phyloP scores from a whole-genome alignment of 2,797 vertebrate genomes.

The Cottoperca gobio region DNA sequence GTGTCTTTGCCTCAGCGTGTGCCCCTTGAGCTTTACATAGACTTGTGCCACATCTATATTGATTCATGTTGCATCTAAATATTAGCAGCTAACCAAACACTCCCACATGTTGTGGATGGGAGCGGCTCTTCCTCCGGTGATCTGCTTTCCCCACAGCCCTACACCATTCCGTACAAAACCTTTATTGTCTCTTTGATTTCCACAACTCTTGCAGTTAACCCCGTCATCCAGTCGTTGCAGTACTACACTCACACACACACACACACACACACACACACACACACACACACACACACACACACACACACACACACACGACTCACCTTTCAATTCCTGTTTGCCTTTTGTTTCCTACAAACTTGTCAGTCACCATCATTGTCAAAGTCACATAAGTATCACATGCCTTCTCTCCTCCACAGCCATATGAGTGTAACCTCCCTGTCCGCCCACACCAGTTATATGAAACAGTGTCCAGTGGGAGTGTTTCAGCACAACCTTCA shows the following conservation, averaged over 20 bases:
- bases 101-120: not conserved
- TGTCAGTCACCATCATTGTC: conserved; percentile 36
- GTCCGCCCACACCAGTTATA: conserved; percentile 9
- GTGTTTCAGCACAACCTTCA: conserved; percentile 5
- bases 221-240: not conserved
- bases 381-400: conserved; percentile 39
- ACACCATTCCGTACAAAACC: not conserved
- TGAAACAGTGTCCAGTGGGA: conserved; percentile 14
- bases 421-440: not conserved
- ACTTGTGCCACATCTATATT: not conserved
- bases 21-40: not conserved
- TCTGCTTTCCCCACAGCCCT: not conserved
- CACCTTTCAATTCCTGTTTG: conserved; percentile 15
- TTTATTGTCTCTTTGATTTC: not conserved
- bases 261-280: too few relatives aligned
- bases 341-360: conserved; percentile 28
- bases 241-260: too few relatives aligned
- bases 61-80: not conserved
- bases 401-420: conserved; percentile 7
- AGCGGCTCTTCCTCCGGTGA: not conserved
- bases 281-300: too few relatives aligned
- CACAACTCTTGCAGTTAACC: not conserved
- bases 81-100: not conserved
- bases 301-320: too few relatives aligned
- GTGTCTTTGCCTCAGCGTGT: not conserved